Conservation (phyloP, 2,113 vertebrate species). For the Crotalus viridis region DNA sequence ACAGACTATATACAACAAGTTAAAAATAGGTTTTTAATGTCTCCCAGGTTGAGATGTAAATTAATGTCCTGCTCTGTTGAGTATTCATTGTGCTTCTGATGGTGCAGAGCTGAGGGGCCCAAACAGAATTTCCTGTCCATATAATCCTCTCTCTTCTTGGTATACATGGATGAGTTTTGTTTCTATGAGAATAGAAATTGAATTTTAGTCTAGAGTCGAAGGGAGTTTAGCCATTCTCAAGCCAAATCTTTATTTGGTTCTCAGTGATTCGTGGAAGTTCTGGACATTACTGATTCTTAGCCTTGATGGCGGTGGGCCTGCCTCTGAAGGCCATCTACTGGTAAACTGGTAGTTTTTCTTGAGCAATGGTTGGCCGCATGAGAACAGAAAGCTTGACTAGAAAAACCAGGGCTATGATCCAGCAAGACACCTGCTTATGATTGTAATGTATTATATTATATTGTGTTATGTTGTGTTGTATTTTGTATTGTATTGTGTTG, state of each 20-base stretch:
- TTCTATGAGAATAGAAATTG: no score
- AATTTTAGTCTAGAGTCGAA: neutral
- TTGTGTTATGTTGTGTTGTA: no score
- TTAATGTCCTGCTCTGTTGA: neutral
- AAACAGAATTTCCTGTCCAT: neutral
- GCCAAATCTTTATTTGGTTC: neutral
- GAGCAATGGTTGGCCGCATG: no score
- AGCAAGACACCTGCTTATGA: neutral
- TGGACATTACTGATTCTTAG: neutral
- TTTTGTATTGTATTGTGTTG: no score
- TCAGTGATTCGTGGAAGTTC: neutral
- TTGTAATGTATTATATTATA: no score
- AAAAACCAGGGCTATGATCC: neutral
- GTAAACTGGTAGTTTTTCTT: neutral
- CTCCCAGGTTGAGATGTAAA: neutral
- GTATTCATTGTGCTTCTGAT: neutral
- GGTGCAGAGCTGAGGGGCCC: neutral
- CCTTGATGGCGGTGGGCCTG: neutral
- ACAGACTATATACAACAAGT: neutral
- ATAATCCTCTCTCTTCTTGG: neutral
- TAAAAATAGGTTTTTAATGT: conserved; percentile 6
- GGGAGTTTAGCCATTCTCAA: neutral
- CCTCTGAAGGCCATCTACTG: neutral
- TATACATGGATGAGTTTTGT: neutral
- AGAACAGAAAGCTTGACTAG: neutral